Conservation (phyloP, 2,113 vertebrate genomes). For the Butorides virescens region DNA sequence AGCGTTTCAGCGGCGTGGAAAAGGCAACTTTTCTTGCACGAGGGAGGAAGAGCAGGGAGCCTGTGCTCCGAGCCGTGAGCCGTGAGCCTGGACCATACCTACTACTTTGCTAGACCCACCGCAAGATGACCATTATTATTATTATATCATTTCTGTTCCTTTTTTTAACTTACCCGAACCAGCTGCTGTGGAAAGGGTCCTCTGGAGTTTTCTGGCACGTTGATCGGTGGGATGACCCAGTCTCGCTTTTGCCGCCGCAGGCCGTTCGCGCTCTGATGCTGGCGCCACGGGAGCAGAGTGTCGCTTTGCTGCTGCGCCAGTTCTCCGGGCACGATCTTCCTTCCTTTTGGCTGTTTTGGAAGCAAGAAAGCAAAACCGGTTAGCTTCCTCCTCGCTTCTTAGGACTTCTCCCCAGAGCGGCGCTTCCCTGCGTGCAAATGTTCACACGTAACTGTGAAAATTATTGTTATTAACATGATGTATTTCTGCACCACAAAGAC, state of each 20-base stretch:
- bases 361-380: neutral
- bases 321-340: slow-evolving; percentile 57
- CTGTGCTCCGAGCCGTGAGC: neutral
- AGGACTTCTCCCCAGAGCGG: neutral
- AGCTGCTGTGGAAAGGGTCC: slow-evolving; percentile 97
- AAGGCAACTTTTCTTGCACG: neutral
- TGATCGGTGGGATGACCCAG: slow-evolving; percentile 98
- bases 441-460: neutral
- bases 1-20: neutral
- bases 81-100: neutral
- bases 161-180: slow-evolving; percentile 85
- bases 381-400: neutral
- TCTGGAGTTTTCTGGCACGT: slow-evolving; percentile 93
- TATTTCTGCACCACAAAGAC: slow-evolving; percentile 2
- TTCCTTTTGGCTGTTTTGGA: slow-evolving; percentile 49
- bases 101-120: neutral
- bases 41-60: neutral
- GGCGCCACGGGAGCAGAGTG: slow-evolving; percentile 77
- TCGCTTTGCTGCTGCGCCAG: slow-evolving; percentile 66
- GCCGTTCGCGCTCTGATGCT: slow-evolving; percentile 69
- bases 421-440: rapidly evolving
- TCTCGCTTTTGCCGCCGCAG: slow-evolving; percentile 90
- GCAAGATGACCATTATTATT: rapidly evolving
- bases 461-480: slow-evolving; percentile 16
- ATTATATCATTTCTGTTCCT: neutral